Percentiles rank a stretch among this genome's conserved stretches.
These are phyloP conservation scores for Oxycera nigricornis DNA, from an alignment of 2,888 invertebrate genomes.

Conservation along the genomic window DNA sequence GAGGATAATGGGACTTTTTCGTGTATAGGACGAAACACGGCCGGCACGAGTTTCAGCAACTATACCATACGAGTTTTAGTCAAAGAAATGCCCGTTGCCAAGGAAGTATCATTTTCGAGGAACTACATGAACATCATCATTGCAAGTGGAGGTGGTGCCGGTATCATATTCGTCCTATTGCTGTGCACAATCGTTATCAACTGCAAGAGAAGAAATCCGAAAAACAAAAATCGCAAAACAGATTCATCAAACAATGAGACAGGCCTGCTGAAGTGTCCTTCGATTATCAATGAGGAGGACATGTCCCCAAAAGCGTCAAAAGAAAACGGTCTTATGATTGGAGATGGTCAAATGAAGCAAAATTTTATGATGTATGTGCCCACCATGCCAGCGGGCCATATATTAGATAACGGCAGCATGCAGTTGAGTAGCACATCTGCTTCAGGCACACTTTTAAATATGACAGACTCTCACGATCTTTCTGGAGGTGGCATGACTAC, in stretches of 20 bases:
- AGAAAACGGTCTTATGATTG: conserved; percentile 53
- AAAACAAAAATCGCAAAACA: conserved; percentile 66
- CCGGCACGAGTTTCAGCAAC: conserved; percentile 80
- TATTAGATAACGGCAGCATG: conserved; percentile 51
- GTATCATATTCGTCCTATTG: conserved; percentile 70
- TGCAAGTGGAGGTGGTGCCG: conserved; percentile 70
- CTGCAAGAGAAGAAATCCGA: conserved; percentile 60
- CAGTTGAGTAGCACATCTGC: conserved; percentile 47
- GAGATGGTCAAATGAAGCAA: conserved; percentile 59
- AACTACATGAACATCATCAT: conserved; percentile 75
- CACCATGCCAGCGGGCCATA: conserved; percentile 49
- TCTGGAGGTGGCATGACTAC: conserved; percentile 53
- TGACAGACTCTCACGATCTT: neutral
- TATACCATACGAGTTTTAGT: conserved; percentile 80
- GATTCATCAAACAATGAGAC: conserved; percentile 67
- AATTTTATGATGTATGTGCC: conserved; percentile 60
- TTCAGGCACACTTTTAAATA: conserved; percentile 46
- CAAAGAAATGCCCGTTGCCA: conserved; percentile 75
- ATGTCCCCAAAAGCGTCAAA: conserved; percentile 56
- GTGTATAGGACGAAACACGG: conserved; percentile 85
- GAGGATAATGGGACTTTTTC: conserved; percentile 87
- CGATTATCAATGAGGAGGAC: conserved; percentile 60
- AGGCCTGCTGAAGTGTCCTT: conserved; percentile 64
- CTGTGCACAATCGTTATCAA: conserved; percentile 73
- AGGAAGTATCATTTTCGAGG: conserved; percentile 72